Conservation (phyloP, 2,113 vertebrate species). For the Chamaetylas fuelleborni region DNA sequence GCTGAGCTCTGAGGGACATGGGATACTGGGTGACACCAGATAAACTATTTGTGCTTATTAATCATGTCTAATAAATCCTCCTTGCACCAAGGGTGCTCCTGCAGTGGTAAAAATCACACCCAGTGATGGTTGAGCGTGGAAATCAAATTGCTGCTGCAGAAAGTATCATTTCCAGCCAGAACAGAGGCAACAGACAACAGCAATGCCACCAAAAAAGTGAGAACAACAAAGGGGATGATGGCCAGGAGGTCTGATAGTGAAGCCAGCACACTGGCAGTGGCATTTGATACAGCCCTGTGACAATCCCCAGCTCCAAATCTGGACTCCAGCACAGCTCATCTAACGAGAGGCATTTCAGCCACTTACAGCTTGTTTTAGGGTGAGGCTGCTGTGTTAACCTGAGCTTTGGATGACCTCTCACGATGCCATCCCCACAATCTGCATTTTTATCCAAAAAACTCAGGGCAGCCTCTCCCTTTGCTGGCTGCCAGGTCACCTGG, state of each 20-base stretch:
- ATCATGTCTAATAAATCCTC: neutral
- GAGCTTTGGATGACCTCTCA: neutral
- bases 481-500: neutral
- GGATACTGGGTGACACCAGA: neutral
- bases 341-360: rapidly evolving
- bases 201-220: rapidly evolving
- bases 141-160: neutral
- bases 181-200: neutral
- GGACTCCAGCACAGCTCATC: neutral
- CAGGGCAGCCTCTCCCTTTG: neutral
- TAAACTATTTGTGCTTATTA: neutral
- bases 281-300: neutral
- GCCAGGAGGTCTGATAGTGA: neutral
- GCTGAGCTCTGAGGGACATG: neutral
- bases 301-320: neutral
- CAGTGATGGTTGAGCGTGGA: neutral
- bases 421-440: rapidly evolving
- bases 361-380: neutral
- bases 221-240: neutral
- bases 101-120: neutral
- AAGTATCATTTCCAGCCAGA: neutral
- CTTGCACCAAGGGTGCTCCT: neutral
- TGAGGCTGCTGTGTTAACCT: neutral
- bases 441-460: neutral
- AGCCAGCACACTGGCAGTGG: neutral